phyloP scores from a whole-genome alignment of 2,113 vertebrate species.

The Megatriorchis doriae region DNA sequence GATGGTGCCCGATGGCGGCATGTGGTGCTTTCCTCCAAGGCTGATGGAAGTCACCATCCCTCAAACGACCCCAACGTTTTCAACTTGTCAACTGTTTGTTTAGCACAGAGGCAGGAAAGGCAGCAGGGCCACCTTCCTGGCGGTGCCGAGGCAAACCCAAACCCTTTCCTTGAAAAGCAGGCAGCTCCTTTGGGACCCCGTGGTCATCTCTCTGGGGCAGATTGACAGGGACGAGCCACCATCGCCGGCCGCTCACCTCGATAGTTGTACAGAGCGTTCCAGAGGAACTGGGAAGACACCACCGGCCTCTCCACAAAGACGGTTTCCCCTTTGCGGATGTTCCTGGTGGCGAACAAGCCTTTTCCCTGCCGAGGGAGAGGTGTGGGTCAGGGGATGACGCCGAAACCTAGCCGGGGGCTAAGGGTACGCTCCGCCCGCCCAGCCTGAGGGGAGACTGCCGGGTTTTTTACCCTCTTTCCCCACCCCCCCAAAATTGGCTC shows the following conservation, averaged over 20 bases:
- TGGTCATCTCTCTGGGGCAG: rapidly evolving
- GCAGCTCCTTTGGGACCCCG: background rate
- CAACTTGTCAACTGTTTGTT: background rate
- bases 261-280: conserved; percentile 94
- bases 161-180: rapidly evolving
- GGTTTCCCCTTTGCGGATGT: conserved; percentile 86
- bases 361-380: conserved; percentile 79
- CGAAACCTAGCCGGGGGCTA: background rate
- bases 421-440: background rate
- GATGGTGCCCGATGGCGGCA: background rate
- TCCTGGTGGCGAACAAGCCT: conserved; percentile 87
- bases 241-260: conserved; percentile 76
- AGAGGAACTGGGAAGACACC: conserved; percentile 92
- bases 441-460: background rate
- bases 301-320: conserved; percentile 89
- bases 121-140: background rate
- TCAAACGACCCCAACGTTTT: rapidly evolving
- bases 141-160: rapidly evolving
- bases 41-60: background rate
- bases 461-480: rapidly evolving
- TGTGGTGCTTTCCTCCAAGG: rapidly evolving
- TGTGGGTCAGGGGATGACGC: background rate
- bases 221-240: background rate
- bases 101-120: background rate
- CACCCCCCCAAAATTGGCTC: rapidly evolving